Conservation (phyloP, 2,113 vertebrate species). For the Nerophis ophidion region DNA sequence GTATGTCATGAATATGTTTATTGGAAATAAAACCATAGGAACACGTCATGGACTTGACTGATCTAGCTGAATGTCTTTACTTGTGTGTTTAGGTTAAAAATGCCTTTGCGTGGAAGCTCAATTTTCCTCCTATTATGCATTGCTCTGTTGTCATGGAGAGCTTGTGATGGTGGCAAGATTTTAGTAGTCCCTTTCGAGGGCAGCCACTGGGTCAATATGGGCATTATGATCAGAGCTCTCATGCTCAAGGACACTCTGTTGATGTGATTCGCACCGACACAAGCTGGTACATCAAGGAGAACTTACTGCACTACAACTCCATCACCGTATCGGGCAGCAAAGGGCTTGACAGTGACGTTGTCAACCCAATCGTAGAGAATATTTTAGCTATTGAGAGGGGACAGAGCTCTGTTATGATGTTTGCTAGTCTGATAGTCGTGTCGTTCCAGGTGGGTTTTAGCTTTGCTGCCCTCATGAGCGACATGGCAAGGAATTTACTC, state of each 20-base stretch:
- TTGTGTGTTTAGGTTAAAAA: constrained; percentile 25
- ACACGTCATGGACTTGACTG: not conserved
- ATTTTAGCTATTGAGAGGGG: constrained; percentile 47
- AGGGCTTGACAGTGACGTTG: constrained; percentile 51
- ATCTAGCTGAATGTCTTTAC: not conserved
- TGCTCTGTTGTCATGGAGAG: constrained; percentile 11
- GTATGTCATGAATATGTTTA: constrained; percentile 10
- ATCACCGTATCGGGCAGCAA: constrained; percentile 49
- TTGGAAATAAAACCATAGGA: not conserved
- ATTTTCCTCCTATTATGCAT: constrained; percentile 11
- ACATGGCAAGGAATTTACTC: constrained; percentile 51
- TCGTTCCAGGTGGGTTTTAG: constrained; percentile 44
- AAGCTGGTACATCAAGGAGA: constrained; percentile 66
- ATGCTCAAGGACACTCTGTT: constrained; percentile 53
- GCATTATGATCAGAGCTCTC: constrained; percentile 59
- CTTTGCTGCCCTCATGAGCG: constrained; percentile 41
- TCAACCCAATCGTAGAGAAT: constrained; percentile 39
- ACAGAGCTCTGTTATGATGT: constrained; percentile 20
- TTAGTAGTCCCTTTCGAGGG: constrained; percentile 63
- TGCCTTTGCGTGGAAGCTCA: constrained; percentile 5
- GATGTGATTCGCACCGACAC: constrained; percentile 49
- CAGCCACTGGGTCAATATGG: constrained; percentile 74
- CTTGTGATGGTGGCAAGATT: constrained; percentile 48
- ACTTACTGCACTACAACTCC: constrained; percentile 43
- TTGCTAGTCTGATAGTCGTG: constrained; percentile 46